Conservation (phyloP, 1,140 invertebrate genomes). For the Meloidogyne chitwoodi region DNA sequence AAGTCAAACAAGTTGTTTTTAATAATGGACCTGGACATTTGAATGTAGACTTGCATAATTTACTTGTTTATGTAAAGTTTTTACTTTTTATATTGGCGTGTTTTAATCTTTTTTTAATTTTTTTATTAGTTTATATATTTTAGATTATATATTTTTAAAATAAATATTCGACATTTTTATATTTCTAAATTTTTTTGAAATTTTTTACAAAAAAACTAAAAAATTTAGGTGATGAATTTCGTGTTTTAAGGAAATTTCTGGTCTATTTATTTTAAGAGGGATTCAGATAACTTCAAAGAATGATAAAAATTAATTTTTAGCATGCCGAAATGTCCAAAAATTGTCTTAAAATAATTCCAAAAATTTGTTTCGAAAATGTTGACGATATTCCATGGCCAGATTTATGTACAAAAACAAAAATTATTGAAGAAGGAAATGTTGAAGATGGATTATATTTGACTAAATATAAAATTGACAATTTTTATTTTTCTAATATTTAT, state of each 20-base stretch:
- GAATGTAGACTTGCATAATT: neutral
- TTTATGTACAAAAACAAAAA: neutral
- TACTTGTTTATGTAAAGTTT: neutral
- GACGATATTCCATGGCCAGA: neutral
- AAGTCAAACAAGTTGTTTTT: neutral
- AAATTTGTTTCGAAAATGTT: neutral
- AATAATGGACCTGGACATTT: neutral
- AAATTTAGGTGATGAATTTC: too few species aligned
- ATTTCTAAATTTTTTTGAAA: too few species aligned
- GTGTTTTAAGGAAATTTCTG: too few species aligned
- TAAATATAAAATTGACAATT: neutral
- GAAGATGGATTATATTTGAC: neutral
- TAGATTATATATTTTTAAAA: too few species aligned
- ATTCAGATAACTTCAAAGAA: too few species aligned
- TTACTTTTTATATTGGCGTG: neutral
- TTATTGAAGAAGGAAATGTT: neutral
- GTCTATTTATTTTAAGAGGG: too few species aligned
- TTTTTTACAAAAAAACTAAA: too few species aligned
- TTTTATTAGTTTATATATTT: too few species aligned
- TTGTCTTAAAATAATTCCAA: neutral
- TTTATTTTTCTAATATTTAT: neutral
- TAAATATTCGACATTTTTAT: too few species aligned
- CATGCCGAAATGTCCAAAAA: neutral
- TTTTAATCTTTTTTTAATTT: too few species aligned
- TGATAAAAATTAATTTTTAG: neutral